Evolutionary conservation across 2,113 vertebrate genomes (phyloP), one percentile per base, ranked within the genome.

Genomic region (Speoplatyrhinus poulsoni): DNA sequence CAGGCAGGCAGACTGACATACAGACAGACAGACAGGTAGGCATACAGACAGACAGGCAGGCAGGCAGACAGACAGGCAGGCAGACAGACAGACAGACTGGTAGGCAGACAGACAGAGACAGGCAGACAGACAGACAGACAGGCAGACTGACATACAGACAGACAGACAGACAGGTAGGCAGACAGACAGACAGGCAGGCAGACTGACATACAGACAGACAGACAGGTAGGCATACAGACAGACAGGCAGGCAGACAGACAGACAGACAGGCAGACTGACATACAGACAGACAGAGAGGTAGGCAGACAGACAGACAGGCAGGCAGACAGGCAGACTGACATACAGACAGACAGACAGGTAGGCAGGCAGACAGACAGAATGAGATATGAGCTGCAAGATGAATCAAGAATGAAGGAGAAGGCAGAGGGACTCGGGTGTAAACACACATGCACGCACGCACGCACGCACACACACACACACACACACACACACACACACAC

Each of bases 401-500:
- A 36, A 36, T 52, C 12, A 3, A 47, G 15, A n/a, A 62, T 6
- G 9, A 62, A 72, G 26, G 63, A 75, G 49, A 46, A 70, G 12
- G 15, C 60, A 67, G 46, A 57, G 12, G 16, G 60, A 41, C 46
- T 64, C 48, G 1, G 19, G 4, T 1, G 47, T 33, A 52, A 8
- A 52, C 12, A 15, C 13, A 61, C 26, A 58, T 53, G 61, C 12
- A 12, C 67, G 19, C 49, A 48, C 62, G 61, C 12, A 12, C 67
- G 19, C 49, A 48, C 62, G 50, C 65, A 75, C 53, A 53, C 69
- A 17, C 57, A 65, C 13, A 41, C 6, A 52, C 12, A 8, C 13
- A 61, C 26, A 58, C 57, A 64, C 12, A 12, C 62, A 41, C 49
- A 55, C 62, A 50, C 65, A 75, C 53, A 53, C 64, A 33, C 57